A percentile compares a stretch with the other conserved stretches of the same genome.
Conservation (phyloP, 2,797 vertebrate species). For the Pristis pectinata region DNA sequence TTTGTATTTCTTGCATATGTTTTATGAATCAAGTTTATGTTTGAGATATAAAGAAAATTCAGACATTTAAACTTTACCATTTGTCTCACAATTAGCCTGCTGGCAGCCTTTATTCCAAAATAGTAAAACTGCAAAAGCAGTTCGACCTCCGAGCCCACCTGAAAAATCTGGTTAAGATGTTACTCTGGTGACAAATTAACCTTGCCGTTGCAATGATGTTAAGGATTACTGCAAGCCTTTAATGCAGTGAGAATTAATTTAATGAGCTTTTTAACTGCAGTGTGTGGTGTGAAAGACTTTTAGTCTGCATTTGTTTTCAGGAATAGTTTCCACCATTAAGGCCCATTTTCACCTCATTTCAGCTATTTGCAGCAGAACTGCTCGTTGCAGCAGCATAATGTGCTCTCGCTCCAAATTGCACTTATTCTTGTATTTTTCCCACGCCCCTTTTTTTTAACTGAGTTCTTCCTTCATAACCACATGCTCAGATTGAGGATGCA, state of each 20-base stretch:
- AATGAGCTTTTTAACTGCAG: background rate
- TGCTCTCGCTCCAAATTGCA: background rate
- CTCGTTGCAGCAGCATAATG: background rate
- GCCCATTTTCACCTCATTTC: background rate
- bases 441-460: background rate
- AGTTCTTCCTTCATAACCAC: background rate
- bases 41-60: no score
- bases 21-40: no score
- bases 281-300: background rate
- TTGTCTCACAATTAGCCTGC: background rate
- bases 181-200: background rate
- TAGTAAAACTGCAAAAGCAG: background rate
- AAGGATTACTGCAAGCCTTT: background rate
- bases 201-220: background rate
- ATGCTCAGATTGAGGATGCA: no score
- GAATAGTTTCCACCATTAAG: background rate
- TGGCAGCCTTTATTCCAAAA: no score
- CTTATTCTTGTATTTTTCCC: background rate
- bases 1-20: no score
- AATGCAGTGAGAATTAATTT: background rate
- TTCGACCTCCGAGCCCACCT: background rate
- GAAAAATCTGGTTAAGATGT: background rate
- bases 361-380: slow-evolving; percentile 13
- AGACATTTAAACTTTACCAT: no score
- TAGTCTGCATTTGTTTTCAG: background rate